Base-by-base conservation (phyloP, 2,113 vertebrate species). In the Channa argus region DNA sequence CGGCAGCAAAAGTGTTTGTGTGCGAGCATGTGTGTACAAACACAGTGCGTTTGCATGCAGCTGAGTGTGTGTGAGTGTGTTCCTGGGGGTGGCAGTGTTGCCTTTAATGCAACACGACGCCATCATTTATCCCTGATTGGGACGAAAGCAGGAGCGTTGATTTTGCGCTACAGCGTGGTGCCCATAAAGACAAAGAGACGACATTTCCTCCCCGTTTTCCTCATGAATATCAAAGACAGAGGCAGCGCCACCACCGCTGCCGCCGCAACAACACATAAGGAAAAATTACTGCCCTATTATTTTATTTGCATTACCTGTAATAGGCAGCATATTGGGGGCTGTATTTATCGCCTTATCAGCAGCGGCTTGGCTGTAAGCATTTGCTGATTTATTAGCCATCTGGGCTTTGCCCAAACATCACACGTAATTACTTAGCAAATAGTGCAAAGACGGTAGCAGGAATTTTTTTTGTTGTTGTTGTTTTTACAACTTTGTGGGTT, bases 261-360 rank as follows among this genome's bases (percentile, higher is more conserved):
- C 63, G 49, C 80, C 67, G 79, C 77, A 63, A 75, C 71, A 74
- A 77, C 83, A 86, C 86, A 87, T 52, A 74, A 68, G 87, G 83
- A 83, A 86, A 92, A 89, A 92, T 90, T 88, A 91, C 91, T 66
- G 87, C 88, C 87, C 81, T 82, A 86, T 92, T 91, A 91, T 92
- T 93, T 91, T 89, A 93, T 93, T 94, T 92, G 90, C 92, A 91
- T 91, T 93, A 92, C 87, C 89, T 92, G 89, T 91, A 93, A 92
- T 83, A 85, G 89, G 86, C 87, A 54, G 79, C 78, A 65, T 87
- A 86, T 88, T 83, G 81, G 82, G 54, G 38, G 81, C 45, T 60
- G 76, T 88, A 89, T 94, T 91, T 92, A 93, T 87, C 79, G 79
- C 87, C 72, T 78, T 83, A 77, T 79, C 64, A 75, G 83, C 62